phyloP scores from a whole-genome alignment of 2,888 invertebrate species.

The Abscondita cerata region DNA sequence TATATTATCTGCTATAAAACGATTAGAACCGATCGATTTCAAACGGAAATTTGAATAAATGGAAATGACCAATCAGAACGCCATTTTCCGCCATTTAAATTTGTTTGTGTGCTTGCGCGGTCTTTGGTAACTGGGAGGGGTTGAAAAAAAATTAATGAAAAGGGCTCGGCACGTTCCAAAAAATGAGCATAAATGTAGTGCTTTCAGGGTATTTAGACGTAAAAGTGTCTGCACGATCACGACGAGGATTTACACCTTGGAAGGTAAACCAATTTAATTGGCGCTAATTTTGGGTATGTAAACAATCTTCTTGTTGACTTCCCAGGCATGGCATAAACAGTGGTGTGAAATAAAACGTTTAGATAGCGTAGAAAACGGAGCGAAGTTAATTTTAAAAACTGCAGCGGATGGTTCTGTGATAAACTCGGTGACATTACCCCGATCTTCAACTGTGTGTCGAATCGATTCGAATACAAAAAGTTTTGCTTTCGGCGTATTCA shows the following conservation, averaged over 20 bases:
- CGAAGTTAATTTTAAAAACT: constrained; percentile 65
- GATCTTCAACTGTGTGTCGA: constrained; percentile 66
- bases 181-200: constrained; percentile 44
- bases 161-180: constrained; percentile 10
- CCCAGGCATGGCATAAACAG: constrained; percentile 70
- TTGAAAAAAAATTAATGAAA: constrained; percentile 25
- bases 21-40: no score
- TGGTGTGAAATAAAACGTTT: constrained; percentile 69
- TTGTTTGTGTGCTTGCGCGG: constrained; percentile 32
- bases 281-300: constrained; percentile 18
- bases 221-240: constrained; percentile 68
- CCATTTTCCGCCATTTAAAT: constrained; percentile 23
- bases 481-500: constrained; percentile 74
- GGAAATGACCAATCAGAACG: constrained; percentile 7
- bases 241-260: constrained; percentile 69
- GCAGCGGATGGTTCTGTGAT: constrained; percentile 54
- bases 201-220: constrained; percentile 70
- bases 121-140: constrained; percentile 39
- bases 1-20: no score
- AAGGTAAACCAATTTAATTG: constrained; percentile 61
- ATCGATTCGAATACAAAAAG: constrained; percentile 72
- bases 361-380: constrained; percentile 62
- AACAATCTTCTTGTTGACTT: constrained; percentile 5
- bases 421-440: constrained; percentile 63
- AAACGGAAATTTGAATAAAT: constrained; percentile 2